phyloP scores from a whole-genome alignment of 2,113 vertebrate species.

The Mesembrinibis cayennensis region DNA sequence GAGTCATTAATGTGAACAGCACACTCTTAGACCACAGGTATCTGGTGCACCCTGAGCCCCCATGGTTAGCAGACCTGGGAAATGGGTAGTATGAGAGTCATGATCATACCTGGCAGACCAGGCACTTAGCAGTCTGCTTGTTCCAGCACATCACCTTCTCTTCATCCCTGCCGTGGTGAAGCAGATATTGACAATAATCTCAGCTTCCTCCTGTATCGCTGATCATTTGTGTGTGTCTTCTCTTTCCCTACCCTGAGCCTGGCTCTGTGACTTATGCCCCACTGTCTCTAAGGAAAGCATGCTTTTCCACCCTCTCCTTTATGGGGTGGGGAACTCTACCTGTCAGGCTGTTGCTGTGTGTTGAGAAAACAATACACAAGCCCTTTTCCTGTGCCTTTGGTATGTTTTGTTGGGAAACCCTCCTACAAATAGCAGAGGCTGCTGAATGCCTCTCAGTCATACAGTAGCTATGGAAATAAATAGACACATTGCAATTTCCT shows the following conservation, averaged over 20 bases:
- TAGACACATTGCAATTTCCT: slow-evolving; percentile 42
- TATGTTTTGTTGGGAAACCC: slow-evolving; percentile 43
- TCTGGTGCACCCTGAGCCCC: not conserved
- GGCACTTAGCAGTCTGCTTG: not conserved
- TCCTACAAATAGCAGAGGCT: slow-evolving; percentile 25
- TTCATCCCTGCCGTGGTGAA: not conserved
- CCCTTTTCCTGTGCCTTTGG: not conserved
- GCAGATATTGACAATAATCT: not conserved
- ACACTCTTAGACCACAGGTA: not conserved
- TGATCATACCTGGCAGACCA: not conserved
- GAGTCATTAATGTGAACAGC: not conserved
- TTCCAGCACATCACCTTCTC: not conserved
- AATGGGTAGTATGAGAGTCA: not conserved
- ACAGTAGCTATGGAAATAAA: slow-evolving; percentile 49
- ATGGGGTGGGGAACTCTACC: not conserved
- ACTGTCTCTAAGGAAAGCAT: not conserved
- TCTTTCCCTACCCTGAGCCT: not conserved
- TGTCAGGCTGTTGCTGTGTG: not conserved
- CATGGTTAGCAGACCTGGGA: not conserved
- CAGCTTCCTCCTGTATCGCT: not conserved
- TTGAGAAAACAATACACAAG: not conserved
- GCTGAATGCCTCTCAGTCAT: slow-evolving; percentile 16
- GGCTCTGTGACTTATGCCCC: not conserved
- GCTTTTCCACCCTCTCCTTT: not conserved
- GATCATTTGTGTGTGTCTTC: not conserved